These are phyloP conservation scores for Mola mola DNA, from an alignment of 2,113 vertebrate species.

Conservation along the genomic window DNA sequence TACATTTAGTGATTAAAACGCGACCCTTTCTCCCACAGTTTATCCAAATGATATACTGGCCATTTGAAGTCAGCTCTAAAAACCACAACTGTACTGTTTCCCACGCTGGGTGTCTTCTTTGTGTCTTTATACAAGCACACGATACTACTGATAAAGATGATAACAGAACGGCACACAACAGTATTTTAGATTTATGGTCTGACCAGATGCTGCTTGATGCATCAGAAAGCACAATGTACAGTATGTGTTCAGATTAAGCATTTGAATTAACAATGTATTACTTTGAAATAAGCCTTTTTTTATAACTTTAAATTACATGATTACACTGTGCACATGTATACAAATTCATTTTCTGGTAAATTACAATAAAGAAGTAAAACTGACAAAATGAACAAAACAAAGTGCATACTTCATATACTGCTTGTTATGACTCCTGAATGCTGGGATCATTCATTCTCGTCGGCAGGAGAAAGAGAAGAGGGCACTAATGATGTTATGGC, in stretches of 20 bases:
- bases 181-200: background rate
- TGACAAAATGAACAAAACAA: background rate
- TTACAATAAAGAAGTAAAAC: background rate
- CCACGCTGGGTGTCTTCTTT: background rate
- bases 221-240: background rate
- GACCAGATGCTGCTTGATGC: background rate
- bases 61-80: background rate
- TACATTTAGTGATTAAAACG: slow-evolving; percentile 4
- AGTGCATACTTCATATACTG: background rate
- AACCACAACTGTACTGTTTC: background rate
- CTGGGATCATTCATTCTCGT: background rate
- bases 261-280: too few relatives aligned
- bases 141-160: too few relatives aligned
- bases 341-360: too few relatives aligned
- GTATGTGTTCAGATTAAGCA: too few relatives aligned
- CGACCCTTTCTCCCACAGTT: slow-evolving; percentile 2
- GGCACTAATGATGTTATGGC: slow-evolving; percentile 26
- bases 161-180: too few relatives aligned
- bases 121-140: too few relatives aligned
- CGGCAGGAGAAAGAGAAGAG: too few relatives aligned
- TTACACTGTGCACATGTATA: too few relatives aligned
- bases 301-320: too few relatives aligned
- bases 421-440: background rate
- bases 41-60: background rate
- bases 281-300: too few relatives aligned